phyloP scores from a whole-genome alignment of 1,140 invertebrate genomes.

The Habropoda laboriosa region DNA sequence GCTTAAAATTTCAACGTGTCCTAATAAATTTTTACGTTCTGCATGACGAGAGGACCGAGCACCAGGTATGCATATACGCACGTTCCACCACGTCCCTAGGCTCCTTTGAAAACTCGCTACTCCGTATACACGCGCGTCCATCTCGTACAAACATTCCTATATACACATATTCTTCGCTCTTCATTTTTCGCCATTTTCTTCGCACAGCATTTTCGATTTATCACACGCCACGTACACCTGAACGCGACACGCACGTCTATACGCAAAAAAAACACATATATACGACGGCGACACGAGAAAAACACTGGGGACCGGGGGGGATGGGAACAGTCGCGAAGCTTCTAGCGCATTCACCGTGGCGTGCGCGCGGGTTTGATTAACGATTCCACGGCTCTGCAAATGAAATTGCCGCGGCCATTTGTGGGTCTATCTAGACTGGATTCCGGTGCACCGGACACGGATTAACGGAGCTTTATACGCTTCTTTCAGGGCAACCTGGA shows the following conservation, averaged over 20 bases:
- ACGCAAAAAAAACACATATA: no score
- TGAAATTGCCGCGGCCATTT: slow-evolving; percentile 59
- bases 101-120: not conserved
- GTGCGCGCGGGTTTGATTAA: slow-evolving; percentile 64
- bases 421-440: slow-evolving; percentile 58
- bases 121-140: not conserved
- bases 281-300: not conserved
- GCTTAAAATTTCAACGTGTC: slow-evolving; percentile 20
- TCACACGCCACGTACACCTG: not conserved
- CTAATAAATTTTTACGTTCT: slow-evolving; percentile 32
- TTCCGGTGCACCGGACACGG: slow-evolving; percentile 60
- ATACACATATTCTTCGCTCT: not conserved
- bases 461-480: slow-evolving; percentile 64
- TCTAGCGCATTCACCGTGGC: slow-evolving; percentile 37
- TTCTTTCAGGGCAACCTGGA: slow-evolving; percentile 50
- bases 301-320: not conserved
- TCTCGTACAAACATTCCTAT: not conserved
- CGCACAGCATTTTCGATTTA: slow-evolving; percentile 36
- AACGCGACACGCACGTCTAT: not conserved
- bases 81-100: not conserved
- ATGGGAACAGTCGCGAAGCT: slow-evolving; percentile 14
- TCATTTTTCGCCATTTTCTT: slow-evolving; percentile 21
- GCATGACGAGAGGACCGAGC: not conserved
- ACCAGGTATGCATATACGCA: not conserved
- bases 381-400: slow-evolving; percentile 56